Evolutionary conservation across 2,113 vertebrate species (phyloP).

Genomic region (Gracilinanus agilis): DNA sequence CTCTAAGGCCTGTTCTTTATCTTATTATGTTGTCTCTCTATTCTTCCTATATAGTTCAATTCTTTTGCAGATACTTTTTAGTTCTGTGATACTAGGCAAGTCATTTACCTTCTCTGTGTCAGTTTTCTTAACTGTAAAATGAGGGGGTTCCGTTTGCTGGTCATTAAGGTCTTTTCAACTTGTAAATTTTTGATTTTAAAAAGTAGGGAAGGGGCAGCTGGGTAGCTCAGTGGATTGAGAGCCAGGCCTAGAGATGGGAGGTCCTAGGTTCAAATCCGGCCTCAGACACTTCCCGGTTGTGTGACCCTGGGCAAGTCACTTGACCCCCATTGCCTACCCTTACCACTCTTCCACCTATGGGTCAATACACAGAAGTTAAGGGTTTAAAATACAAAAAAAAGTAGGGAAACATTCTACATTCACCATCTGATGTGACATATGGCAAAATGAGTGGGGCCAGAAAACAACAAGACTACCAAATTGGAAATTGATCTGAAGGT

Average conservation of each 20-base stretch:
- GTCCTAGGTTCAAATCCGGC: too few species aligned
- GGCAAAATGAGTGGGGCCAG: not conserved
- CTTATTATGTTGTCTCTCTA: not conserved
- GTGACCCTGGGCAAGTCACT: too few species aligned
- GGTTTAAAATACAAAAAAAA: too few species aligned
- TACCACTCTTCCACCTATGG: too few species aligned
- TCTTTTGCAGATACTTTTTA: not conserved
- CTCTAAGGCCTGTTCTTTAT: not conserved
- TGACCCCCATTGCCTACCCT: too few species aligned
- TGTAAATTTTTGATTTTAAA: not conserved
- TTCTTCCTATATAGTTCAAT: not conserved
- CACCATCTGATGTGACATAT: not conserved
- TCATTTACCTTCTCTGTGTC: not conserved
- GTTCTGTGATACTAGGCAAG: constrained; percentile 1
- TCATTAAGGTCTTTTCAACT: not conserved
- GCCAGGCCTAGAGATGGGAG: too few species aligned
- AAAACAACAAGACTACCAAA: not conserved
- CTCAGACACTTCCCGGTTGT: too few species aligned
- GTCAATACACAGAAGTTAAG: too few species aligned
- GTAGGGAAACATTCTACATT: not conserved
- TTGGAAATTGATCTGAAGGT: not conserved
- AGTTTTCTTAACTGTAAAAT: constrained; percentile 26
- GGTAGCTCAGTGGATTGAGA: too few species aligned
- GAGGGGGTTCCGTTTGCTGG: not conserved
- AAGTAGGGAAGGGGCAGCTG: too few species aligned